These are phyloP conservation scores for Dicyrtoma fusca DNA, from an alignment of 2,888 invertebrate species.

Conservation along the genomic window DNA sequence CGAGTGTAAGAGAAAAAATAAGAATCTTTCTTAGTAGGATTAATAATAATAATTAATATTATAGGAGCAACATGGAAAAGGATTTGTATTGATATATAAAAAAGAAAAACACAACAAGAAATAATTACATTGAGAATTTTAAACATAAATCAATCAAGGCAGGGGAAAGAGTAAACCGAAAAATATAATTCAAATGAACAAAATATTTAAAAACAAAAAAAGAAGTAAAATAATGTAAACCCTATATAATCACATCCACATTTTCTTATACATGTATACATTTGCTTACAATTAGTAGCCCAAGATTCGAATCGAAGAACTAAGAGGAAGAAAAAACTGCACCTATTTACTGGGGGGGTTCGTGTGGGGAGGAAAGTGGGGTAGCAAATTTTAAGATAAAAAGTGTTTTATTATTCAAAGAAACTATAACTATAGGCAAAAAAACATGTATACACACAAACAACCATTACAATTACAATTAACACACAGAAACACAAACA, in stretches of 20 bases:
- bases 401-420: not conserved
- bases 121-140: not conserved
- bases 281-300: not conserved
- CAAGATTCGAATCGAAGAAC: not conserved
- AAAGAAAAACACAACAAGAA: not conserved
- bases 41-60: too few relatives aligned
- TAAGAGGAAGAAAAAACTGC: not conserved
- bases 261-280: not conserved
- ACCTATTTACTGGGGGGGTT: too few relatives aligned
- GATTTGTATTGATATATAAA: not conserved
- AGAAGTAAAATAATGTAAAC: conserved; percentile 2
- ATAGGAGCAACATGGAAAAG: too few relatives aligned
- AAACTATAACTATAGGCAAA: not conserved
- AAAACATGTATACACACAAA: not conserved
- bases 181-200: not conserved
- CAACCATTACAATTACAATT: not conserved
- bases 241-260: not conserved
- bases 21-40: too few relatives aligned
- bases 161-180: not conserved
- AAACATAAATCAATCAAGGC: not conserved
- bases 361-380: too few relatives aligned
- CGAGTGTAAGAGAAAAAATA: too few relatives aligned
- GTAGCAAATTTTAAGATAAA: not conserved
- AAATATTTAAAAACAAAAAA: not conserved
- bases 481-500: too few relatives aligned